Base-by-base conservation (phyloP, 2,888 invertebrate species). In the Caenorhabditis virilis region DNA sequence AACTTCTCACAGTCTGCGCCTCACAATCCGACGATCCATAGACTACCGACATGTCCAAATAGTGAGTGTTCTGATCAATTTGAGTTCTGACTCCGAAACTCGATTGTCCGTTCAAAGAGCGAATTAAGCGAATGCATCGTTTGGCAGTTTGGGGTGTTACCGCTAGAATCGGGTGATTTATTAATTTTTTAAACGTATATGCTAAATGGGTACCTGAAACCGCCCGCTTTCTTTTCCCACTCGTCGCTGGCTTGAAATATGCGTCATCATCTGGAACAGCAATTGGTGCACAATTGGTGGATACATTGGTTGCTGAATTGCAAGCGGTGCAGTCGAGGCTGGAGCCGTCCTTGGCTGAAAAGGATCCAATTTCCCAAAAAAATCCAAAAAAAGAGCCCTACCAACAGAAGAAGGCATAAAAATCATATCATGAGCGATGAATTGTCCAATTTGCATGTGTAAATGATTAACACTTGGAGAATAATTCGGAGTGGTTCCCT, bases 361-460 rank as follows among this genome's bases (percentile, higher is more conserved):
- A n/a, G n/a, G n/a, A n/a, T n/a, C n/a, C n/a, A n/a, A n/a, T n/a
- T n/a, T n/a, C n/a, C n/a, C n/a, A n/a, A n/a, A n/a, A n/a, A n/a
- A n/a, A n/a, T n/a, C n/a, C n/a, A n/a, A n/a, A n/a, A n/a, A n/a
- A n/a, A n/a, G n/a, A n/a, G n/a, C n/a, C n/a, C n/a, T n/a, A n/a
- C n/a, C n/a, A n/a, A 54, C 55, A 11, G 74, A 69, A 1, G 91
- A 91, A 2, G 93, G 94, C 1, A 93, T 93, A 88, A 93, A 89
- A 0, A 93, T 93, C 36, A 94, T 86, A 84, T 95, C 94, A 85
- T 94, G 94, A 84, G 94, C 94, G n/a, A 94, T 84, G 80, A 94
- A 89, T 84, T 94, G 93, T 0, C 93, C 93, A 79, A 89, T 93
- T 86, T 93, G 93, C 94, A 94, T 94, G 48, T 91, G 62, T 38